Evolutionary conservation across 2,113 vertebrate species (phyloP), one percentile per base, ranked within the genome.

Genomic region (Microcebus lehilahytsara): DNA sequence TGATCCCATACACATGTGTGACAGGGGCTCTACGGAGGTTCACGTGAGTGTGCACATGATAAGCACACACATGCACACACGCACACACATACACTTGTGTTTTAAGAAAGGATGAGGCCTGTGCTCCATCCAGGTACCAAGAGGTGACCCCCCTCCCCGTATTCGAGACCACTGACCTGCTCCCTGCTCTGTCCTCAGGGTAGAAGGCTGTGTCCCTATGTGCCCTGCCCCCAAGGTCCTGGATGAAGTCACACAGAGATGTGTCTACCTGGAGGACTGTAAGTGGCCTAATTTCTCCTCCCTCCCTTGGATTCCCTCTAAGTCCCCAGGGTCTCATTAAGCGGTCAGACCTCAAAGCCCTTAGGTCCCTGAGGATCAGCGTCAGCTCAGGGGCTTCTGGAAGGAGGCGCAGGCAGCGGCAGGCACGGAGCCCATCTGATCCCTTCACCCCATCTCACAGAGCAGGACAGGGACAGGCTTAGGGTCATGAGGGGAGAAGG

Each of bases 221-320:
- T 99, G 99, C 91, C 99, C 99, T 34, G 49, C 96, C 25, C 98
- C 99, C 96, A 99, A 99, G 99, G 98, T 99, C 89, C 98, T 99
- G 98, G 99, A 99, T 98, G 99, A 99, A 98, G 97, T 99, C 96
- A 99, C 99, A 79, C 99, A 98, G 96, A 99, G 99, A 98, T 99
- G 99, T 84, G 99, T 99, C 85, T 98, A 99, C 95, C 81, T 99
- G 85, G 99, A 99, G 95, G 99, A 99, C 97, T 99, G 99, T 99
- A 98, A 99, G 99, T 99, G 46, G 75, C 91, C 42, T 5, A 42
- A 4, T 13, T 62, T 95, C 51, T 69, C 62, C 30, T 42, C 74
- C 40, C 13, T 75, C n/a, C 49, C 42, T 74, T 5, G 0, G 51
- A 5, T 30, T 83, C 46, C 62, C 27, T 49, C 20, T 66, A 42